A percentile compares a stretch with the other conserved stretches of the same genome.
These are phyloP conservation scores for Andrena cerasifolii DNA, from an alignment of 1,140 invertebrate genomes.

Conservation along the genomic window DNA sequence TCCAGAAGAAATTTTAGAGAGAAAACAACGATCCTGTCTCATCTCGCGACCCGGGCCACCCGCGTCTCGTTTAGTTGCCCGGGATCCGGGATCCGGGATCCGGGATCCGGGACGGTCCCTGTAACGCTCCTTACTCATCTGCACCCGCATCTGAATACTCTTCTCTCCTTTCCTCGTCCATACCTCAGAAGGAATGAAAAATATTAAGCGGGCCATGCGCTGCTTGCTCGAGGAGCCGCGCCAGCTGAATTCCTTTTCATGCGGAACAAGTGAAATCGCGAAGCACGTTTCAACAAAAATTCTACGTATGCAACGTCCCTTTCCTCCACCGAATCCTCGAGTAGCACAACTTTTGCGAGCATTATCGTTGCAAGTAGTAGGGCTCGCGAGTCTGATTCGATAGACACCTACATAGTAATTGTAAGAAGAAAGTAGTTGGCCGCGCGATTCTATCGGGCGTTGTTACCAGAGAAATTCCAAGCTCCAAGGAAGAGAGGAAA, in stretches of 20 bases:
- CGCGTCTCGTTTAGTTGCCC: constrained; percentile 19
- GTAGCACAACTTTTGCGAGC: not conserved
- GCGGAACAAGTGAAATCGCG: not conserved
- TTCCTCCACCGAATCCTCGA: not conserved
- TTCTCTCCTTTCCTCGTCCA: constrained; percentile 15
- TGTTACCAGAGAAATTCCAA: not conserved
- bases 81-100: too few relatives aligned
- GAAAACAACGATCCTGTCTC: constrained; percentile 52
- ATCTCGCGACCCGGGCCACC: too few relatives aligned
- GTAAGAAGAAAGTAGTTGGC: too few relatives aligned
- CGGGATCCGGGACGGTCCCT: not conserved
- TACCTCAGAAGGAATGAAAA: constrained; percentile 52
- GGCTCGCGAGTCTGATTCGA: too few relatives aligned
- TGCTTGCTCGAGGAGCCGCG: not conserved
- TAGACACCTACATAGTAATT: too few relatives aligned
- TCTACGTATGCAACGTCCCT: not conserved
- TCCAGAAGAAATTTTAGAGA: constrained; percentile 63
- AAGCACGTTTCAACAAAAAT: constrained; percentile 2
- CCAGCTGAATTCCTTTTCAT: constrained; percentile 12
- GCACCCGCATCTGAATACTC: too few relatives aligned
- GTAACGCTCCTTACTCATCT: constrained; percentile 51
- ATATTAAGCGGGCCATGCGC: constrained; percentile 40
- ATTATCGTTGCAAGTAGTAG: too few relatives aligned
- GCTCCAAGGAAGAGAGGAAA: not conserved
- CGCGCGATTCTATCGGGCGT: too few relatives aligned